Conservation (phyloP, 2,113 vertebrate species). For the Ptilonorhynchus violaceus region DNA sequence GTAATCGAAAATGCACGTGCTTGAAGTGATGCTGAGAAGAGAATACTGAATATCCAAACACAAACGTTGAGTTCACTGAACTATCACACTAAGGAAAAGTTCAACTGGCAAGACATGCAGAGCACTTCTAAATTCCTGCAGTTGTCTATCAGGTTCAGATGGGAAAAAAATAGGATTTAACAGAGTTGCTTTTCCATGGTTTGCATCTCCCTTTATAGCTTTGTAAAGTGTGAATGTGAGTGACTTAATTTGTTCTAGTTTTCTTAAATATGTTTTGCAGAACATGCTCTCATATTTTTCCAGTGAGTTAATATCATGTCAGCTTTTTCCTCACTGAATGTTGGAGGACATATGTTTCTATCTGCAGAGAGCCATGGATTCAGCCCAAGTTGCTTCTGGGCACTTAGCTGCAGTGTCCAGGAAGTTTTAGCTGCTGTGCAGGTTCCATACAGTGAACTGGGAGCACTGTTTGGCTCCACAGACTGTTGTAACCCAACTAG, state of each 20-base stretch:
- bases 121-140: not conserved
- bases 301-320: not conserved
- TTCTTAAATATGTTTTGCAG: not conserved
- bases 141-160: not conserved
- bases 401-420: not conserved
- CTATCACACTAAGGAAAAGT: not conserved
- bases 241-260: not conserved
- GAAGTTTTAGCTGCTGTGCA: not conserved
- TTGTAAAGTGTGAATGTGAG: not conserved
- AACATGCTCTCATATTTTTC: not conserved
- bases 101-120: not conserved
- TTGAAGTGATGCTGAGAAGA: not conserved
- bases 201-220: not conserved
- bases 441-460: rapidly evolving
- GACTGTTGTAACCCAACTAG: not conserved
- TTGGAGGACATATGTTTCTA: not conserved
- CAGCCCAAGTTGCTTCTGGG: not conserved
- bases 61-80: not conserved
- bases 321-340: not conserved
- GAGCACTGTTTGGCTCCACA: not conserved
- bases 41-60: not conserved
- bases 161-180: not conserved
- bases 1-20: not conserved
- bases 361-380: not conserved
- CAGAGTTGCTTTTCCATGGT: not conserved